Evolutionary conservation across 2,888 invertebrate species (phyloP).

Genomic region (Sthenelais limicola): DNA sequence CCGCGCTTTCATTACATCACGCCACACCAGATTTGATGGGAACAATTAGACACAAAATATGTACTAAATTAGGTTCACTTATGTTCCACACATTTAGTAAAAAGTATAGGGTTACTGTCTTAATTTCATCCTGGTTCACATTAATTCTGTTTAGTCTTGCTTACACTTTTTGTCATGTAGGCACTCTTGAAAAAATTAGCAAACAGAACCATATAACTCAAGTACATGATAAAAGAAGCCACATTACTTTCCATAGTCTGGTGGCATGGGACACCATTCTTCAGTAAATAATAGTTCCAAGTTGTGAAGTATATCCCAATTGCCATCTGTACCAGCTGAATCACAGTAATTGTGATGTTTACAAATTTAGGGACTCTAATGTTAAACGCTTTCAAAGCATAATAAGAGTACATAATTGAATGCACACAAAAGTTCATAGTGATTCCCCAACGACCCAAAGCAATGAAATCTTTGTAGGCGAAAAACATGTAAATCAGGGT

Average conservation of each 20-base stretch:
- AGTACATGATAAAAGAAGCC: constrained; percentile 62
- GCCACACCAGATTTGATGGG: too few relatives aligned
- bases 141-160: too few relatives aligned
- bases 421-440: constrained; percentile 95
- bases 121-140: too few relatives aligned
- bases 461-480: constrained; percentile 76
- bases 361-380: constrained; percentile 77
- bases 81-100: too few relatives aligned
- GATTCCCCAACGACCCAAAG: constrained; percentile 85
- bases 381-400: constrained; percentile 88
- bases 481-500: constrained; percentile 95
- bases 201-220: constrained; percentile 66
- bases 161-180: constrained; percentile 57
- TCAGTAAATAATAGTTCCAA: constrained; percentile 37
- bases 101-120: too few relatives aligned
- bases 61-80: too few relatives aligned
- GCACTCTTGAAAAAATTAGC: constrained; percentile 66
- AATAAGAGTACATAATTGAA: constrained; percentile 93
- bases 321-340: constrained; percentile 62
- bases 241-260: constrained; percentile 54
- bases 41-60: too few relatives aligned
- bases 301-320: constrained; percentile 51
- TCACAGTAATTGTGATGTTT: constrained; percentile 57
- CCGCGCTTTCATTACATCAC: too few relatives aligned
- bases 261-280: constrained; percentile 17